Base-by-base conservation (phyloP, 2,888 invertebrate species). In the Podabrus alpinus region DNA sequence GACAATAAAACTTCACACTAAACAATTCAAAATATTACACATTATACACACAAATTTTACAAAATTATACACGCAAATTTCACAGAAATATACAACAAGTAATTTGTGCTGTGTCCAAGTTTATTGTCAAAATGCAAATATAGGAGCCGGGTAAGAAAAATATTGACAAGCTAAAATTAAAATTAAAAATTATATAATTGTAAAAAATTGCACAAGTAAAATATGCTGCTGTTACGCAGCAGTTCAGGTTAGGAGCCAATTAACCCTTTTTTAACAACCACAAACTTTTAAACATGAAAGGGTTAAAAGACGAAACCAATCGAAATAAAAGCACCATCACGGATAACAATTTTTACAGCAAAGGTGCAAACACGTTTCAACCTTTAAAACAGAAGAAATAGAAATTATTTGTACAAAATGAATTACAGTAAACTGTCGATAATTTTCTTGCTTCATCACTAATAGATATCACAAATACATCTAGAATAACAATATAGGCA, bases 401-500 rank as follows among this genome's bases (percentile, higher is more conserved):
- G 21, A 21, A 45, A 7, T 45, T 9, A 45, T 45, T 45, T 45
- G 13, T 45, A 45, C 45, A 45, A 45, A 45, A 45, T 45, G 9
- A 45, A 16, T 19, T 64, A n/a, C 62, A 64, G 9, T 21, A 64
- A 19, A 19, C n/a, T 21, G 19, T 60, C 17, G 19, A 17, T 62
- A 19, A 15, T 62, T 62, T 64, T 11, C 9, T 19, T 64, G 62
- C 19, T 19, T 21, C 62, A 64, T 11, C 62, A 19, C 19, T 64
- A 64, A 64, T 16, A 21, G 62, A n/a, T 64, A 64, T 64, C 62
- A 64, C 62, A 64, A 15, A 64, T 64, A 64, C 62, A 64, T 19
- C 62, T 64, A 64, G 62, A 64, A 19, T 64, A 16, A n/a, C n/a
- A n/a, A 15, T 64, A 64, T 15, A 64, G 62, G 62, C 62, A 64